phyloP scores from a whole-genome alignment of 1,140 invertebrate species.

The Euwallacea similis region DNA sequence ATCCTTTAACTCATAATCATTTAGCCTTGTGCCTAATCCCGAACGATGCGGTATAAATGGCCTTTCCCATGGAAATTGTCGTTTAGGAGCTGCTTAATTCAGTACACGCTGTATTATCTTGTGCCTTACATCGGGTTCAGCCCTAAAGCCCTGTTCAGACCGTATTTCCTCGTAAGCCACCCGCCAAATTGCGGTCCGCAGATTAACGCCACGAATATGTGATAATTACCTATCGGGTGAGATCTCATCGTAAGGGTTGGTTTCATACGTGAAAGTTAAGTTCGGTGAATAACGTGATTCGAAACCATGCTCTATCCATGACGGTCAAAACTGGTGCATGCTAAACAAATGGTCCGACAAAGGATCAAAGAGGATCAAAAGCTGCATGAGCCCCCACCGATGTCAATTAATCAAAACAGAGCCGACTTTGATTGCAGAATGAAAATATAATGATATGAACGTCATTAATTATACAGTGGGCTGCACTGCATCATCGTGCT shows the following conservation, averaged over 20 bases:
- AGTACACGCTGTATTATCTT: conserved; percentile 24
- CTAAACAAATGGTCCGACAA: conserved; percentile 6
- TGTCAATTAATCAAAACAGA: conserved; percentile 48
- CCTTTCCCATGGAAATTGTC: conserved; percentile 18
- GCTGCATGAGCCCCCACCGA: conserved; percentile 15
- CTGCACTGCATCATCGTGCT: conserved; percentile 16
- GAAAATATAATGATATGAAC: conserved; percentile 50
- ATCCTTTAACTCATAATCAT: conserved; percentile 24
- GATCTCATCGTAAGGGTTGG: background rate
- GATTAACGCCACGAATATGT: conserved; percentile 29
- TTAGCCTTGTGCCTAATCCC: conserved; percentile 9
- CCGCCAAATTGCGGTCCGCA: conserved; percentile 18
- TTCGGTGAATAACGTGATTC: no score
- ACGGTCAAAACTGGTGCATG: background rate
- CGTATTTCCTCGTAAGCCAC: conserved; percentile 25
- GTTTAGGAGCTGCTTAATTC: conserved; percentile 26
- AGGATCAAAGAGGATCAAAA: conserved; percentile 18
- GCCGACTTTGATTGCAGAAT: conserved; percentile 47
- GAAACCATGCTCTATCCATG: background rate
- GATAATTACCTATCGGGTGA: conserved; percentile 16
- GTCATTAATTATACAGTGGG: conserved; percentile 48
- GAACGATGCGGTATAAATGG: conserved; percentile 5
- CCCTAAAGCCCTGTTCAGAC: conserved; percentile 22
- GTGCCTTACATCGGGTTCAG: conserved; percentile 20
- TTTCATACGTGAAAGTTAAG: no score